These are phyloP conservation scores for Merops nubicus DNA, from an alignment of 2,113 vertebrate genomes.

Conservation along the genomic window DNA sequence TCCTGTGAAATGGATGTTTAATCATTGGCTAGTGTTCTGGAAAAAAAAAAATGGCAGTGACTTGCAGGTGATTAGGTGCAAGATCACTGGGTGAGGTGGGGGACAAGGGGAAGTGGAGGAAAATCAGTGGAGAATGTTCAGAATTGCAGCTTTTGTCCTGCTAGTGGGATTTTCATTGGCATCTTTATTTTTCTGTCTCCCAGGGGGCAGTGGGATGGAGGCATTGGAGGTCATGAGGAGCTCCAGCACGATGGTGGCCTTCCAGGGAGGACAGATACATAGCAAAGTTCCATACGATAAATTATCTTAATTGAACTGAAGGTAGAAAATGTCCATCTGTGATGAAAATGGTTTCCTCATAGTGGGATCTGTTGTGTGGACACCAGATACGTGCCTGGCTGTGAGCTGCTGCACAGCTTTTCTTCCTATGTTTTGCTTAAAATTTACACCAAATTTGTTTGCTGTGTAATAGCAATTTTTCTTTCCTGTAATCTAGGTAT, in stretches of 20 bases:
- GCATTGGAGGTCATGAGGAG: not conserved
- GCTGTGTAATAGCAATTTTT: not conserved
- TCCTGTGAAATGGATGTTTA: not conserved
- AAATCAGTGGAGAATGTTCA: not conserved
- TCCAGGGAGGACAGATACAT: not conserved
- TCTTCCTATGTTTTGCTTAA: not conserved
- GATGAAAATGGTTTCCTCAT: not conserved
- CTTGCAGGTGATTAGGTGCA: not conserved
- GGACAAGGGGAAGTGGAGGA: not conserved
- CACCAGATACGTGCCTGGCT: not conserved
- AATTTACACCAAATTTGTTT: not conserved
- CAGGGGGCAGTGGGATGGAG: not conserved
- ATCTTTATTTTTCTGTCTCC: not conserved
- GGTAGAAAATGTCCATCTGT: not conserved
- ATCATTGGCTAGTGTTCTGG: not conserved
- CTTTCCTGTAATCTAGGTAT: not conserved
- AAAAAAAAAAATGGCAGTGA: accelerated
- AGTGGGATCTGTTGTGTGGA: not conserved
- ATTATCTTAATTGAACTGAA: not conserved
- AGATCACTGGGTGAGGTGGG: not conserved
- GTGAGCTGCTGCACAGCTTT: not conserved
- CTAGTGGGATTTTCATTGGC: not conserved
- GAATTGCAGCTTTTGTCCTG: not conserved
- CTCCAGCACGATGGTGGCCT: accelerated
- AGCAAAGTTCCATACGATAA: not conserved